Evolutionary conservation across 2,797 vertebrate genomes (phyloP).

Genomic region (Neoniphon sammara): DNA sequence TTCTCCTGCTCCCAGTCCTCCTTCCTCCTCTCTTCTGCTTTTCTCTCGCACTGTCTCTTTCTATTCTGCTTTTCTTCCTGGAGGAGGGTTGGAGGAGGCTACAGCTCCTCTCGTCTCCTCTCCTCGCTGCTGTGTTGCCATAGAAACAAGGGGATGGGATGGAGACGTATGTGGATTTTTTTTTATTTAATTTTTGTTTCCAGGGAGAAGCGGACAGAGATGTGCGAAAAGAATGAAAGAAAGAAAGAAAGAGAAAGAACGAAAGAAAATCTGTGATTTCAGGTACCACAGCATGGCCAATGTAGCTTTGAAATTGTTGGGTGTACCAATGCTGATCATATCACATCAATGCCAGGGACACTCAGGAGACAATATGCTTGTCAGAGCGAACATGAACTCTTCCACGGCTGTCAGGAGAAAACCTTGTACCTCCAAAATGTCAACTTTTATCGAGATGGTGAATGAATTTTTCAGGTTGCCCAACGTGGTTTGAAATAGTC

Average conservation of each 20-base stretch:
- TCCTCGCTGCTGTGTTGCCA: slow-evolving; percentile 77
- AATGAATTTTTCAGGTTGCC: too few species aligned
- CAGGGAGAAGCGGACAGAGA: slow-evolving; percentile 67
- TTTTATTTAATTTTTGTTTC: slow-evolving; percentile 64
- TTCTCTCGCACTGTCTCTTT: slow-evolving; percentile 50
- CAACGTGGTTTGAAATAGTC: too few species aligned
- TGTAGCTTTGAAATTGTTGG: too few species aligned
- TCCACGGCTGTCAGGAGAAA: too few species aligned
- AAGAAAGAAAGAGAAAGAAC: slow-evolving; percentile 7
- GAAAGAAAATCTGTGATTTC: not conserved
- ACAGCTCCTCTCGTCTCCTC: slow-evolving; percentile 58
- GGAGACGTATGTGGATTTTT: slow-evolving; percentile 71
- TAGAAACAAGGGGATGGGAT: slow-evolving; percentile 81
- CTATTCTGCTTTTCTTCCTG: slow-evolving; percentile 61
- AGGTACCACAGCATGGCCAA: too few species aligned
- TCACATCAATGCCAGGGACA: too few species aligned
- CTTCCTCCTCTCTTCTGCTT: slow-evolving; percentile 17
- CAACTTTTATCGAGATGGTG: too few species aligned
- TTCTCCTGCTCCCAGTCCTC: not conserved
- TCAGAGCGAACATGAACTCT: too few species aligned
- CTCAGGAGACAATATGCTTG: too few species aligned
- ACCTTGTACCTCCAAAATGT: too few species aligned
- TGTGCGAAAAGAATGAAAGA: slow-evolving; percentile 24
- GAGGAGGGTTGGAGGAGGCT: slow-evolving; percentile 69
- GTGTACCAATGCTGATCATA: too few species aligned